Base-by-base conservation (phyloP, 1,140 invertebrate species). In the Sarcophaga bullata region DNA sequence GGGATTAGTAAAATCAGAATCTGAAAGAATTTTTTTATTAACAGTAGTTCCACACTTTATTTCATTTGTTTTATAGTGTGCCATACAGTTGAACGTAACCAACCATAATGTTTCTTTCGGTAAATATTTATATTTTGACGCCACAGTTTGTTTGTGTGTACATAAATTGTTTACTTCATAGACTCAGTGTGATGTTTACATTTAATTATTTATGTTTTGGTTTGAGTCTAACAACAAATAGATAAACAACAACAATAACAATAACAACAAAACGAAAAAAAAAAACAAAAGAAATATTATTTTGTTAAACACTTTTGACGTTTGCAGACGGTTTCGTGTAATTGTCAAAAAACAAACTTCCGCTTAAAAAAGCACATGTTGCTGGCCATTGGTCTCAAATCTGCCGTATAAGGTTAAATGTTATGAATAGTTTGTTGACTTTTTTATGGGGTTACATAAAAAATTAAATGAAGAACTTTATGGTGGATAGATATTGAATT, bases 331-430 rank as follows among this genome's bases (percentile, higher is more conserved):
- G 62, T 68, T 68, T 68, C n/a, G 11, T 19, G 17, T 68, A n/a
- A 19, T 68, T 68, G 62, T 68, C 17, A 19, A 68, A 37, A 68
- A 8, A 58, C 54, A 68, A 68, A n/a, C 62, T 68, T 68, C 62
- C 62, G 62, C 62, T 68, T 68, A 6, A 68, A 68, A 68, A 7
- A 19, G 17, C 9, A n/a, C 6, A 17, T 9, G 4, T 68, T 68
- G n/a, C 19, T 68, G 9, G 19, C 17, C 54, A 58, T 58, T 58
- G 9, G 6, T 68, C 62, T 6, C 8, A 19, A 68, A 68, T 19
- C 6, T 68, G 6, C 17, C 17, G 19, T 8, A 68, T 8, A 19
- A 6, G 17, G 25, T 37, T 37, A 37, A 37, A 37, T 37, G 25
- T 37, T 37, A 37, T 13, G 13, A 10, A 58, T 13, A 58, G 54